Percentiles rank a stretch among this genome's conserved stretches.
Evolutionary conservation across 1,140 invertebrate species (phyloP).

Genomic region (Dryas iulia): DNA sequence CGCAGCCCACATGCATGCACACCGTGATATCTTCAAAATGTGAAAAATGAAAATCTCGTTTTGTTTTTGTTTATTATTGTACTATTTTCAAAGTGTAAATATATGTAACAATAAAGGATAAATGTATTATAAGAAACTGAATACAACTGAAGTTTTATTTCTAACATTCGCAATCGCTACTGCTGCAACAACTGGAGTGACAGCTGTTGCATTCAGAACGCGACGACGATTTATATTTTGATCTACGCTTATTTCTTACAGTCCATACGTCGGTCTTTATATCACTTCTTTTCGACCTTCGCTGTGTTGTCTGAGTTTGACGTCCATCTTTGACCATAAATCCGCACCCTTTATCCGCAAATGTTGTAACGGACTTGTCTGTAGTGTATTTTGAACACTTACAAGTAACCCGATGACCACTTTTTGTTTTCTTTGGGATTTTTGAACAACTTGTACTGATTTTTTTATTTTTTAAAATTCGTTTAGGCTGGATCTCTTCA

Average conservation of each 20-base stretch:
- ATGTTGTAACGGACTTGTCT: constrained; percentile 50
- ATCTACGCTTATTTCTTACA: not conserved
- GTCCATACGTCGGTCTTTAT: constrained; percentile 16
- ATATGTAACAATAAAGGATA: constrained; percentile 69
- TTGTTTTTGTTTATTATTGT: constrained; percentile 73
- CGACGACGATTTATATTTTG: not conserved
- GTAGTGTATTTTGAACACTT: constrained; percentile 33
- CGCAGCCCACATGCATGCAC: not conserved
- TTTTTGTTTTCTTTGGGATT: constrained; percentile 18
- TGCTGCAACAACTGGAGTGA: constrained; percentile 2
- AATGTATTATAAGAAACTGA: constrained; percentile 77
- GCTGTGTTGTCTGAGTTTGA: constrained; percentile 35
- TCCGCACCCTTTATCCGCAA: constrained; percentile 32
- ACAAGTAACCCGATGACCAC: constrained; percentile 26
- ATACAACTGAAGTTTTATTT: constrained; percentile 41
- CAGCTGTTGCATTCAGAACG: not conserved
- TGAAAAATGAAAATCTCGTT: constrained; percentile 59
- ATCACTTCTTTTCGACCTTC: constrained; percentile 10
- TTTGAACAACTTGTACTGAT: constrained; percentile 15
- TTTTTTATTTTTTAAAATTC: constrained; percentile 23
- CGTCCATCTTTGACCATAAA: constrained; percentile 16
- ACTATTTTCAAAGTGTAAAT: constrained; percentile 71
- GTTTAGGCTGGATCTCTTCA: constrained; percentile 16
- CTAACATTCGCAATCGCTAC: not conserved
- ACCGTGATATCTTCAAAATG: constrained; percentile 35